Evolutionary conservation across 2,797 vertebrate genomes (phyloP).

Genomic region (Bucorvus abyssinicus): DNA sequence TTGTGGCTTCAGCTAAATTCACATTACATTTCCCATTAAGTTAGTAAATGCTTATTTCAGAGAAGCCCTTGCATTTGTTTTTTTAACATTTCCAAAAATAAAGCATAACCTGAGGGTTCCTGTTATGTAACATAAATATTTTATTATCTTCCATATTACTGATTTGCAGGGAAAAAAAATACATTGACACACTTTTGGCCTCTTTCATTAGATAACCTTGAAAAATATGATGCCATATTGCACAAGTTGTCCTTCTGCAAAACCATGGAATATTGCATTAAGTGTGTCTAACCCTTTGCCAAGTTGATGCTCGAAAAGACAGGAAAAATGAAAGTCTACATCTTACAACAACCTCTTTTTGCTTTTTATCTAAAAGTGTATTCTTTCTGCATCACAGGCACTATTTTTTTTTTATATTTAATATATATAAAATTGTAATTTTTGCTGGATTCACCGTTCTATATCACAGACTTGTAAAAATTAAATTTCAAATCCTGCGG

Average conservation of each 20-base stretch:
- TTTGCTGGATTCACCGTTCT: background rate
- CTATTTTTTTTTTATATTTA: background rate
- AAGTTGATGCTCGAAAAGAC: background rate
- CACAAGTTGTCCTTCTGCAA: background rate
- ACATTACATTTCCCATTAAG: background rate
- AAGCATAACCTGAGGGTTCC: slow-evolving; percentile 39
- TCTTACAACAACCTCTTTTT: background rate
- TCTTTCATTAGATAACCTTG: background rate
- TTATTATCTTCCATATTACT: slow-evolving; percentile 39
- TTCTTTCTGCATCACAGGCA: background rate
- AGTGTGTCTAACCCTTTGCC: background rate
- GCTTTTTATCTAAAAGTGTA: background rate
- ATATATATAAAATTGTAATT: background rate
- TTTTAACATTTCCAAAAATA: slow-evolving; percentile 50
- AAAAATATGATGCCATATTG: background rate
- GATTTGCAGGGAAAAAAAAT: background rate
- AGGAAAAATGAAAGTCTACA: background rate
- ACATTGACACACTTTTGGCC: background rate
- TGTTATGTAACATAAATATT: slow-evolving; percentile 53
- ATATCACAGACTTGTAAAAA: background rate
- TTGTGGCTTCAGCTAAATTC: background rate
- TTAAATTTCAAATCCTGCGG: background rate
- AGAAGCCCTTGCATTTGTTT: background rate
- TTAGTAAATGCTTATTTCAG: slow-evolving; percentile 31
- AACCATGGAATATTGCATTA: background rate